These are phyloP conservation scores for Ophthalmolycus amberensis DNA, from an alignment of 2,113 vertebrate species.

Conservation along the genomic window DNA sequence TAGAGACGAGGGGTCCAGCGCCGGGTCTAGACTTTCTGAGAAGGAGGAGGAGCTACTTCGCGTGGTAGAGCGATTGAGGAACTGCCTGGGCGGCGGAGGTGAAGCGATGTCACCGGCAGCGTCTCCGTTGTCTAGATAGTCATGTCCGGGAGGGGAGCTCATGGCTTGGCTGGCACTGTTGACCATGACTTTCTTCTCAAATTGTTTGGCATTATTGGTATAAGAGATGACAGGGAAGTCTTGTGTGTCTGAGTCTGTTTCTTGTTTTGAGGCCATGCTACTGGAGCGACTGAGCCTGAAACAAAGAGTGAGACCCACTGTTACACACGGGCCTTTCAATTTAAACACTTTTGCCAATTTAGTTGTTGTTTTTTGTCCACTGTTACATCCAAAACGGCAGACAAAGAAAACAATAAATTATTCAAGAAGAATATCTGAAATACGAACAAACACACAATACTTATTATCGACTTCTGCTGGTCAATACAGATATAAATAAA, in stretches of 20 bases:
- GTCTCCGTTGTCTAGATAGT: conserved; percentile 87
- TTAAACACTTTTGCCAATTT: conserved; percentile 1
- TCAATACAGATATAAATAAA: conserved; percentile 36
- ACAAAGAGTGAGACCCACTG: conserved; percentile 40
- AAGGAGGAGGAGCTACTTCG: conserved; percentile 95
- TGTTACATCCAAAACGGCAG: neutral
- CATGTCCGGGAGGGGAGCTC: conserved; percentile 84
- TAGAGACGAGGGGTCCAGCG: conserved; percentile 94
- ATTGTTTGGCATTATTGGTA: conserved; percentile 85
- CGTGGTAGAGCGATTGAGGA: conserved; percentile 93
- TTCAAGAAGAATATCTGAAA: conserved; percentile 10
- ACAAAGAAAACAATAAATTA: conserved; percentile 30
- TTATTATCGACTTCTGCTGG: conserved; percentile 17
- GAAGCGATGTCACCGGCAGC: conserved; percentile 77
- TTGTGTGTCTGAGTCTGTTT: conserved; percentile 93
- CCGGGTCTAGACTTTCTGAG: conserved; percentile 95
- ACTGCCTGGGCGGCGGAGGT: conserved; percentile 84
- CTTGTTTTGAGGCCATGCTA: conserved; percentile 96
- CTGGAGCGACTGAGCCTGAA: conserved; percentile 90
- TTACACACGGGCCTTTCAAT: neutral
- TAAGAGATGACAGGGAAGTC: conserved; percentile 87
- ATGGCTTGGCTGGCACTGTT: conserved; percentile 86
- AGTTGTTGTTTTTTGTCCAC: neutral
- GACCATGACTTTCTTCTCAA: conserved; percentile 88
- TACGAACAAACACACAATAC: conserved; percentile 22